A percentile compares a stretch with the other conserved stretches of the same genome.
Conservation (phyloP, 2,888 invertebrate species). For the Orthonevra nobilis region DNA sequence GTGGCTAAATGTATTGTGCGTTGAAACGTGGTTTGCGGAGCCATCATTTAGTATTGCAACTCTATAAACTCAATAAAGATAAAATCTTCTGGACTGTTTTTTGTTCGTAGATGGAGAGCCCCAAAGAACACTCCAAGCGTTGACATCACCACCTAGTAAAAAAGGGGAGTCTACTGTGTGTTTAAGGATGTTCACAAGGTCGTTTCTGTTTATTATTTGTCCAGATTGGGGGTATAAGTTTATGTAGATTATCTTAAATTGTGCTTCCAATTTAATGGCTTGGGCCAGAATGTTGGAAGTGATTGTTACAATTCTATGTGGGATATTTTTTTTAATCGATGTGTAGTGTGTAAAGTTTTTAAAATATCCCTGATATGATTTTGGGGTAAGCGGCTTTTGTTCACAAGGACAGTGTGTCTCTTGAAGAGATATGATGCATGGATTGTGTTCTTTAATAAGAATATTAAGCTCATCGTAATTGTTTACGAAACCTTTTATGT, state of each 20-base stretch:
- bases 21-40: too few relatives aligned
- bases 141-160: not conserved
- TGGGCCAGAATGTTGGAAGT: not conserved
- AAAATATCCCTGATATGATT: too few relatives aligned
- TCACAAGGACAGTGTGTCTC: slow-evolving; percentile 18
- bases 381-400: too few relatives aligned
- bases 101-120: too few relatives aligned
- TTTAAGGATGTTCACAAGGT: not conserved
- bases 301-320: not conserved
- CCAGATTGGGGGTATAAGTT: not conserved
- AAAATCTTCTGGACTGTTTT: too few relatives aligned
- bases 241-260: not conserved
- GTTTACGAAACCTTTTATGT: slow-evolving; percentile 4
- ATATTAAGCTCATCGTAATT: slow-evolving; percentile 14
- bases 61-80: too few relatives aligned
- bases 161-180: not conserved
- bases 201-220: not conserved
- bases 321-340: not conserved
- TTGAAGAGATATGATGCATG: slow-evolving; percentile 9
- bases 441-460: not conserved
- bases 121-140: slow-evolving; percentile 1
- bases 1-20: too few relatives aligned
- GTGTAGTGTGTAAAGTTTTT: too few relatives aligned
- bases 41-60: too few relatives aligned
- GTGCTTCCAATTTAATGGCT: not conserved